phyloP scores from a whole-genome alignment of 2,113 vertebrate genomes.

The Dasyornis broadbenti region DNA sequence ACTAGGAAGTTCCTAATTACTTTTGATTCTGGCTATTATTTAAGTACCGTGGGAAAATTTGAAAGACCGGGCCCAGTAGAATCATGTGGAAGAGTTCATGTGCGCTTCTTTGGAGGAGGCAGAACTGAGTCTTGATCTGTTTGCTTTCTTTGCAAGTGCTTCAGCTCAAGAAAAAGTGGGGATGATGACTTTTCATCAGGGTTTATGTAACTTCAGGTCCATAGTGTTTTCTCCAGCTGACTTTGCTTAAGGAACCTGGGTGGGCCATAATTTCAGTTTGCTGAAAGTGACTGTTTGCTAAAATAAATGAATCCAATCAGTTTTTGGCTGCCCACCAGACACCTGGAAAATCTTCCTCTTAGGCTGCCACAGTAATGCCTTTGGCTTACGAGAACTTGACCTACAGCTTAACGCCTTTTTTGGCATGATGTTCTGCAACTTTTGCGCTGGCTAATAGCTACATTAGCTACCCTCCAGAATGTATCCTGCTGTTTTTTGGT shows the following conservation, averaged over 20 bases:
- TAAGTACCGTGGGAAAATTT: background rate
- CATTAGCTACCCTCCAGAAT: background rate
- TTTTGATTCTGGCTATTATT: background rate
- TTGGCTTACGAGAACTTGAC: background rate
- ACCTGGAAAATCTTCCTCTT: background rate
- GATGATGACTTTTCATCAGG: background rate
- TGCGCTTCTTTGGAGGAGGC: background rate
- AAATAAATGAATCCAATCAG: slow-evolving; percentile 17
- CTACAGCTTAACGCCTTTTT: background rate
- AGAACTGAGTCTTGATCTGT: background rate
- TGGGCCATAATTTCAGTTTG: background rate
- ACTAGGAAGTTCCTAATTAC: background rate
- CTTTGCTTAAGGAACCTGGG: background rate
- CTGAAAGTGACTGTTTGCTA: slow-evolving; percentile 24
- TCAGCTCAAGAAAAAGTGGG: background rate
- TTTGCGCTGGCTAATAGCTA: background rate
- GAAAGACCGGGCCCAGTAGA: background rate
- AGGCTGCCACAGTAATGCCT: background rate
- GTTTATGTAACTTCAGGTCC: background rate
- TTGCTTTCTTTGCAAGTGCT: background rate
- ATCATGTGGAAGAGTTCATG: background rate
- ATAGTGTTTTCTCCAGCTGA: background rate
- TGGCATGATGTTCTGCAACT: background rate
- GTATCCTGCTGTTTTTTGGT: background rate
- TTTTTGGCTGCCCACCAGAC: background rate